These are phyloP conservation scores for Channa argus DNA, from an alignment of 2,113 vertebrate genomes.

Conservation along the genomic window DNA sequence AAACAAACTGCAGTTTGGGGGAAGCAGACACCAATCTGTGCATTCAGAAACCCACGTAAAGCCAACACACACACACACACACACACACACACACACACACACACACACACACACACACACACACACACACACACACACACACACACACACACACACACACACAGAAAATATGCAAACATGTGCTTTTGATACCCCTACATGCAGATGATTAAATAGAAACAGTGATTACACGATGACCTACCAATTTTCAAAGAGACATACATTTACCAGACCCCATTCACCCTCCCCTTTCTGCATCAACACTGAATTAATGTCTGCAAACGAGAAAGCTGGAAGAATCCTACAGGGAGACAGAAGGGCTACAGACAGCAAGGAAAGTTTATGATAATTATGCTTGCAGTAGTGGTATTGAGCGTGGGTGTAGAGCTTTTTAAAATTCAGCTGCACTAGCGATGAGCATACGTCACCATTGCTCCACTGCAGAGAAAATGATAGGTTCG, in stretches of 20 bases:
- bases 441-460: slow-evolving; percentile 80
- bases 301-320: slow-evolving; percentile 49
- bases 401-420: slow-evolving; percentile 82
- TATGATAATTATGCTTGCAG: slow-evolving; percentile 81
- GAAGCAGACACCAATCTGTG: slow-evolving; percentile 13
- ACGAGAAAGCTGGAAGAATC: slow-evolving; percentile 50
- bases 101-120: neutral
- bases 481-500: slow-evolving; percentile 86
- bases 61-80: neutral
- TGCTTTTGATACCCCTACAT: slow-evolving; percentile 2
- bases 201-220: slow-evolving; percentile 20
- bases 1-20: slow-evolving; percentile 37
- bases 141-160: neutral
- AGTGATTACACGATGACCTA: slow-evolving; percentile 29
- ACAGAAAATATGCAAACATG: slow-evolving; percentile 24
- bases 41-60: slow-evolving; percentile 3
- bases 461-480: slow-evolving; percentile 84
- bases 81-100: neutral
- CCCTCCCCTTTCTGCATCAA: slow-evolving; percentile 29
- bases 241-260: slow-evolving; percentile 31
- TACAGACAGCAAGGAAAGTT: slow-evolving; percentile 73
- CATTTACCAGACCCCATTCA: slow-evolving; percentile 21
- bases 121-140: neutral
- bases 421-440: slow-evolving; percentile 86
- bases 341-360: slow-evolving; percentile 51